These are phyloP conservation scores for Tiphia femorata DNA, from an alignment of 2,888 invertebrate species.

Conservation along the genomic window DNA sequence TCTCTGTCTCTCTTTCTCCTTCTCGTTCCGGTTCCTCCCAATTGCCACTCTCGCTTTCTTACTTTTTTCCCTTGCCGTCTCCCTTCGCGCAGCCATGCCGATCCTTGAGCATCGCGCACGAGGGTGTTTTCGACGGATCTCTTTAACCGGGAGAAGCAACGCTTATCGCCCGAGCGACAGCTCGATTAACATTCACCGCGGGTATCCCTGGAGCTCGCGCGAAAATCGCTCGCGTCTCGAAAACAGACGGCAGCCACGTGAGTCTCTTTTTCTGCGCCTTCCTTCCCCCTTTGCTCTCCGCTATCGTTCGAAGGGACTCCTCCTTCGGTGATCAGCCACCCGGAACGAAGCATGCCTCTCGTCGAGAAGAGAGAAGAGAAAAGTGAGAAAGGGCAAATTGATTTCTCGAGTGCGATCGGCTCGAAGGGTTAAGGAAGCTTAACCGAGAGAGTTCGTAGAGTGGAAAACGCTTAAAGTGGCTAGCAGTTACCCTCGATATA, in stretches of 20 bases:
- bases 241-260: not conserved
- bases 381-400: too few relatives aligned
- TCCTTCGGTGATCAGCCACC: not conserved
- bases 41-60: not conserved
- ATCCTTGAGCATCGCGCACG: slow-evolving; percentile 2
- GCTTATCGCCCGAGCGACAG: slow-evolving; percentile 45
- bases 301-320: not conserved
- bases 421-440: too few relatives aligned
- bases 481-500: too few relatives aligned
- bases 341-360: slow-evolving; percentile 8
- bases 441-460: not conserved
- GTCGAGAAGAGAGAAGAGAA: slow-evolving; percentile 2
- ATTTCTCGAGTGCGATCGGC: too few relatives aligned
- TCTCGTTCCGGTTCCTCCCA: not conserved
- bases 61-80: not conserved
- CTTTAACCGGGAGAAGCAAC: slow-evolving; percentile 8
- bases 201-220: slow-evolving; percentile 43
- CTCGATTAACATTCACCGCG: slow-evolving; percentile 57
- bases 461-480: too few relatives aligned
- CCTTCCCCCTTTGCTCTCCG: not conserved
- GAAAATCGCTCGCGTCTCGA: slow-evolving; percentile 6
- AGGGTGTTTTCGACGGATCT: slow-evolving; percentile 10
- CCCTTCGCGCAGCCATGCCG: too few relatives aligned
- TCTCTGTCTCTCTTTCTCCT: not conserved
- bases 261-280: not conserved